phyloP scores from a whole-genome alignment of 1,140 invertebrate genomes.

The Triops cancriformis region DNA sequence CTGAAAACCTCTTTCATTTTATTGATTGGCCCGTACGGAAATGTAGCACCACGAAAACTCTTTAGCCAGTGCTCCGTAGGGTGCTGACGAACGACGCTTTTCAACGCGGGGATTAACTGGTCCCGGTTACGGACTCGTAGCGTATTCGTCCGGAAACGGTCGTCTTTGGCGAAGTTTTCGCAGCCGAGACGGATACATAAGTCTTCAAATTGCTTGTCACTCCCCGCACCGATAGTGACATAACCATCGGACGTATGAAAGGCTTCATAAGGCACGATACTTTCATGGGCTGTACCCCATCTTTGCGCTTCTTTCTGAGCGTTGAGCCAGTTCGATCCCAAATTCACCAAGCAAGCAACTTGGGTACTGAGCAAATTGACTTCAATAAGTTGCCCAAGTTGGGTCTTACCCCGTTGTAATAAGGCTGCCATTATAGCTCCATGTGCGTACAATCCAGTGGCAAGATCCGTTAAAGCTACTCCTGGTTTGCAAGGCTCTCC shows the following conservation, averaged over 20 bases:
- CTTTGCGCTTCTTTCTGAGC: constrained; percentile 59
- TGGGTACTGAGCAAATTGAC: constrained; percentile 90
- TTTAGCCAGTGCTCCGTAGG: constrained; percentile 66
- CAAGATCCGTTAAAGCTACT: constrained; percentile 84
- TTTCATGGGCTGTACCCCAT: constrained; percentile 86
- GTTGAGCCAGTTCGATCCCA: constrained; percentile 86
- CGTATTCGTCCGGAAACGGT: constrained; percentile 61
- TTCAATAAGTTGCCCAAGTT: constrained; percentile 82
- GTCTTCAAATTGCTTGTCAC: constrained; percentile 63
- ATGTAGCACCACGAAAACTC: constrained; percentile 60
- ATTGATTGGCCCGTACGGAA: constrained; percentile 87
- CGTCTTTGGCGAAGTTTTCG: constrained; percentile 50
- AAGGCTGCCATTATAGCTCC: constrained; percentile 91
- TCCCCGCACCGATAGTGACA: constrained; percentile 74
- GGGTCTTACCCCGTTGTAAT: constrained; percentile 63
- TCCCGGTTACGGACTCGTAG: constrained; percentile 65
- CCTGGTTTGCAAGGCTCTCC: constrained; percentile 85
- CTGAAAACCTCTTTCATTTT: constrained; percentile 72
- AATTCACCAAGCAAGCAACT: constrained; percentile 76
- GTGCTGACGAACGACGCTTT: constrained; percentile 53
- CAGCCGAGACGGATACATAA: constrained; percentile 57
- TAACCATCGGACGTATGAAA: constrained; percentile 70
- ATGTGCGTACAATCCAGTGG: constrained; percentile 87
- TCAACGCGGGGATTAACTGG: constrained; percentile 55
- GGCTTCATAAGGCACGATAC: constrained; percentile 88